Percentiles rank a stretch among this genome's conserved stretches.
Conservation (phyloP, 2,797 vertebrate genomes). For the Leuciscus waleckii region DNA sequence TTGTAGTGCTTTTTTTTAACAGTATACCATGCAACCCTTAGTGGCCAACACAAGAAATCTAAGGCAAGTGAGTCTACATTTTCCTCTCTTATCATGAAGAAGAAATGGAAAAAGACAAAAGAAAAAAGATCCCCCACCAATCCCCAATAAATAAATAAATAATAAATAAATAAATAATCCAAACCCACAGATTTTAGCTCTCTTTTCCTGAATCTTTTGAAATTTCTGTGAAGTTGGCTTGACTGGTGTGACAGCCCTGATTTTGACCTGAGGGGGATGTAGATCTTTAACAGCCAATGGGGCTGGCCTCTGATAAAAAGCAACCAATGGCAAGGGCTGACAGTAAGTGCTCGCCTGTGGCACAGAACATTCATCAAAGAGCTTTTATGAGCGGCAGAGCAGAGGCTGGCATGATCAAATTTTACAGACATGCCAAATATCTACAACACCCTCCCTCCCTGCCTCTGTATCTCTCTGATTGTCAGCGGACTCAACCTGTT, state of each 20-base stretch:
- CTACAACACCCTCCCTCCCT: not conserved
- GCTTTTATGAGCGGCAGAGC: slow-evolving; percentile 54
- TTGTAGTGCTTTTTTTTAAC: not conserved
- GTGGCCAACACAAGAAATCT: slow-evolving; percentile 25
- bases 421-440: slow-evolving; percentile 47
- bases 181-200: not conserved
- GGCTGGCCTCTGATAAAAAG: slow-evolving; percentile 9
- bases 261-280: slow-evolving; percentile 31
- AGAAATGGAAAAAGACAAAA: not conserved
- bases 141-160: not conserved
- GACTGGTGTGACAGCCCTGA: slow-evolving; percentile 23
- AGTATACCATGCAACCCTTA: not conserved
- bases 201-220: not conserved
- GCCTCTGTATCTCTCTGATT: slow-evolving; percentile 13
- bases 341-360: slow-evolving; percentile 34
- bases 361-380: slow-evolving; percentile 64
- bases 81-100: slow-evolving; percentile 49
- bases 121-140: fast-evolving
- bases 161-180: not conserved
- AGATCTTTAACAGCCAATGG: slow-evolving; percentile 42
- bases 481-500: slow-evolving; percentile 50
- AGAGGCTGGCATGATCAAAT: slow-evolving; percentile 52
- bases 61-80: slow-evolving; percentile 18
- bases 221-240: slow-evolving; percentile 16
- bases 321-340: slow-evolving; percentile 51